Base-by-base conservation (phyloP, 1,140 invertebrate genomes). In the Panulirus ornatus region DNA sequence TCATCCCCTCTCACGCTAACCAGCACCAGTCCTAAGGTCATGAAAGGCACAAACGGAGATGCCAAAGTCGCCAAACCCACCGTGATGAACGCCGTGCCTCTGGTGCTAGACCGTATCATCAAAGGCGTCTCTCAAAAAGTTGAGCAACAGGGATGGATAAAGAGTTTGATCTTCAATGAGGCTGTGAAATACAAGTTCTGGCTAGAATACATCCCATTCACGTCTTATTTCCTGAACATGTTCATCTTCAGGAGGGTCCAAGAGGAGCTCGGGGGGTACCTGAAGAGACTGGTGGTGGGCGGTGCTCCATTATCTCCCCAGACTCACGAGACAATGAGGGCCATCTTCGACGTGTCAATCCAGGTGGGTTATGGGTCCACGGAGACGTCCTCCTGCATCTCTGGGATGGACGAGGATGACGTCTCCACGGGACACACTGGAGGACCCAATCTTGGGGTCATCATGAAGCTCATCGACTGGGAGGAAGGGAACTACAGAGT, bases 351-450 rank as follows among this genome's bases (percentile, higher is more conserved):
- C 93, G 96, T 90, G 30, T 96, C 97, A 75, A 96, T 99, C 38
- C 96, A 97, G 75, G 98, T 99, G 93, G 99, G 99, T 76, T 99
- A 99, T 94, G 99, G 99, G 14, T 95, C 99, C 58, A 99, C 99
- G 0, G 99, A 99, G 95, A 99, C 98, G 14, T 97, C 97, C 92
- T 98, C 98, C 1, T 98, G 97, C 93, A 98, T 97, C 47, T 97
- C 97, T 27, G 96, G 99, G 78, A 97, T 97, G 96, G 96, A 98
- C 93, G 94, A 96, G 96, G 95, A 95, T 91, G 97, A 98, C 93
- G 94, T 95, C 92, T 95, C 95, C 63, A 96, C 95, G 22, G 98
- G 98, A 54, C 95, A 97, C 93, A 98, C 98, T 86, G 99, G 99
- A 75, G 96, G 96, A 78, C 98, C 99, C 11, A 95, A 98, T 78